Evolutionary conservation across 2,797 vertebrate species (phyloP), one percentile per base, ranked within the genome.

Genomic region (Sciurus vulgaris): DNA sequence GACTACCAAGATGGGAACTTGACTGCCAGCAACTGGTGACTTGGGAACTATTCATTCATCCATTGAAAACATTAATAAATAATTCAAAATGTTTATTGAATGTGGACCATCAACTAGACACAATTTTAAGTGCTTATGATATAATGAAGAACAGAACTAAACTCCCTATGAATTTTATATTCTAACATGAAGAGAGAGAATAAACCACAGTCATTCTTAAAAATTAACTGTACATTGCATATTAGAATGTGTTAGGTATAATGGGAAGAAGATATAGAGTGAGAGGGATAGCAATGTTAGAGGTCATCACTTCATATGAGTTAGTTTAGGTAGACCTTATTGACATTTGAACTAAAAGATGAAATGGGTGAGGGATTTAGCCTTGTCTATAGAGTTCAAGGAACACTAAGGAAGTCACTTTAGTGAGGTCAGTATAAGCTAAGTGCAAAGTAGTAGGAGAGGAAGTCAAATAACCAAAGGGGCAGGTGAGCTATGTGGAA

Each of bases 11-110:
- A 54, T 41, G 35, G 35, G 11, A 51, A 24, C 5, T 56, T 49
- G 13, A 83, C 1, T 70, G 13, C 3, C 35, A 49, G 12, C 61
- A 35, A 82, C 6, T 69, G 2, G 47, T 92, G 67, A 83, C 38
- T 79, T 89, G 78, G 41, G 24, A 85, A 89, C 4, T 59, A 79
- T 49, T 78, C 15, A 83, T 69, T 72, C 20, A 18, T 69, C 85
- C 59, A 84, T 54, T 90, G 83, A 89, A 94, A 77, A 49, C 44
- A 86, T 15, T 67, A 86, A 74, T 30, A 72, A 89, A 54, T 69
- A n/a, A 59, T 67, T 72, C 41, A 51, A 41, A 83, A 56, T 74
- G 88, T 49, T 14, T 93, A 44, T 73, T 70, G 85, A 89, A 14
- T 26, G 59, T 1, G 74, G 47, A 70, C 54, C 70, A 83, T 78